These are phyloP conservation scores for Acanthaster planci DNA, from an alignment of 35 echinoderm and acorn worm genomes.

Conservation along the genomic window DNA sequence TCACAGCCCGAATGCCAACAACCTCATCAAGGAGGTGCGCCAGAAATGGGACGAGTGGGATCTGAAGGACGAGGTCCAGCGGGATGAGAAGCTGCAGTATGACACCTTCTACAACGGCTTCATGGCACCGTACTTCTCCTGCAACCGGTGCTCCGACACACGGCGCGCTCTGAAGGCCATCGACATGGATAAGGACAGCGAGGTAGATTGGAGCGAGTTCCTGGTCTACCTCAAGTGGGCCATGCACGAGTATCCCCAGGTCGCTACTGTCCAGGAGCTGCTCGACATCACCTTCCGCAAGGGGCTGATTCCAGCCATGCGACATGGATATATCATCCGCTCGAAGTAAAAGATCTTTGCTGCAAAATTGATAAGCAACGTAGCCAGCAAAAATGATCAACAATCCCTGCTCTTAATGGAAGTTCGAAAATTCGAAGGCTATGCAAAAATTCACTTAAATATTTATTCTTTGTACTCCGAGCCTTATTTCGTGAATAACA, in stretches of 20 bases:
- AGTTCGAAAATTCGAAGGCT: no score
- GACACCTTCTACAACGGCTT: conserved; percentile 65
- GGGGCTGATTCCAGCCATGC: conserved; percentile 62
- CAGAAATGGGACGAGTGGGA: conserved; percentile 61
- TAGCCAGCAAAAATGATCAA: no score
- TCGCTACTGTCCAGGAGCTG: conserved; percentile 19
- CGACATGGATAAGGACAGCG: conserved; percentile 57
- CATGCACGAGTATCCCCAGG: conserved; percentile 42
- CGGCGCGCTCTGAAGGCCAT: conserved; percentile 41
- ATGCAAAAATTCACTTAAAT: no score
- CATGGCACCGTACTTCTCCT: conserved; percentile 61
- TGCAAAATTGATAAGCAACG: no score
- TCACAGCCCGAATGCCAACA: neutral
- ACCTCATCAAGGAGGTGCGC: conserved; percentile 43
- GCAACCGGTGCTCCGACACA: conserved; percentile 55
- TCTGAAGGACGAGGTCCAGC: conserved; percentile 29
- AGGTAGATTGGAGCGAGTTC: conserved; percentile 70
- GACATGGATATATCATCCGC: conserved; percentile 27
- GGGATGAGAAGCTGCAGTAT: conserved; percentile 47
- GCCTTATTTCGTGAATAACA: no score
- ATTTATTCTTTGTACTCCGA: no score
- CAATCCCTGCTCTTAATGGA: no score
- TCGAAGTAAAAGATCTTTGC: no score
- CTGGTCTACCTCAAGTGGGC: conserved; percentile 47
- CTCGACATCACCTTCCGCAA: conserved; percentile 56